phyloP scores from a whole-genome alignment of 2,888 invertebrate genomes.

The Nudaria mundana region DNA sequence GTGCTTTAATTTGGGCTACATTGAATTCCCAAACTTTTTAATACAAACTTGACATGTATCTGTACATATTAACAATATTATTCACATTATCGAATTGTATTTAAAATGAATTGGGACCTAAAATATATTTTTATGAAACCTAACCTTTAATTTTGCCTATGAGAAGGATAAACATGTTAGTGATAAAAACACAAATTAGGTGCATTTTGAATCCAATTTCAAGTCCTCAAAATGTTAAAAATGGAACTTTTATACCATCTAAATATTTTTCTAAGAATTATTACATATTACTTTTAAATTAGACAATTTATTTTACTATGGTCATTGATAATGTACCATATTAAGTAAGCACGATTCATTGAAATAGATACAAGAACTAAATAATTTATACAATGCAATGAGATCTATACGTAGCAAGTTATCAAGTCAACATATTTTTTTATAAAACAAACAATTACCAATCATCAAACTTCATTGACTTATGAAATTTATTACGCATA shows the following conservation, averaged over 20 bases:
- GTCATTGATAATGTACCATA: conserved; percentile 31
- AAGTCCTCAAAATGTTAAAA: conserved; percentile 22
- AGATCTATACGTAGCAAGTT: conserved; percentile 35
- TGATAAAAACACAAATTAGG: too few species aligned
- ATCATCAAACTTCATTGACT: conserved; percentile 8
- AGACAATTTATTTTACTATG: too few species aligned
- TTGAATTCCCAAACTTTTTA: conserved; percentile 21
- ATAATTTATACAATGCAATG: conserved; percentile 40
- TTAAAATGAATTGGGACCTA: conserved; percentile 14
- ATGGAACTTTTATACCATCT: conserved; percentile 26
- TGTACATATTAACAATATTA: conserved; percentile 34
- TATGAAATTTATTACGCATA: conserved; percentile 12
- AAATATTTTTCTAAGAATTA: conserved; percentile 31
- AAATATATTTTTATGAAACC: conserved; percentile 9
- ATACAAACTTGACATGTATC: conserved; percentile 29
- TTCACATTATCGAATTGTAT: conserved; percentile 20
- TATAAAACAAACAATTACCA: conserved; percentile 18
- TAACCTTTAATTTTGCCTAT: conserved; percentile 16
- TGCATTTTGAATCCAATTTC: too few species aligned
- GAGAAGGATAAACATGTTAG: too few species aligned
- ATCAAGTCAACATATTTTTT: conserved; percentile 17
- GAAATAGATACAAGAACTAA: conserved; percentile 32
- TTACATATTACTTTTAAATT: too few species aligned
- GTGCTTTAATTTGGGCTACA: conserved; percentile 15
- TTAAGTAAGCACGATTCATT: conserved; percentile 35